Base-by-base conservation (phyloP, 2,888 invertebrate species). In the Chalcosyrphus nemorum region DNA sequence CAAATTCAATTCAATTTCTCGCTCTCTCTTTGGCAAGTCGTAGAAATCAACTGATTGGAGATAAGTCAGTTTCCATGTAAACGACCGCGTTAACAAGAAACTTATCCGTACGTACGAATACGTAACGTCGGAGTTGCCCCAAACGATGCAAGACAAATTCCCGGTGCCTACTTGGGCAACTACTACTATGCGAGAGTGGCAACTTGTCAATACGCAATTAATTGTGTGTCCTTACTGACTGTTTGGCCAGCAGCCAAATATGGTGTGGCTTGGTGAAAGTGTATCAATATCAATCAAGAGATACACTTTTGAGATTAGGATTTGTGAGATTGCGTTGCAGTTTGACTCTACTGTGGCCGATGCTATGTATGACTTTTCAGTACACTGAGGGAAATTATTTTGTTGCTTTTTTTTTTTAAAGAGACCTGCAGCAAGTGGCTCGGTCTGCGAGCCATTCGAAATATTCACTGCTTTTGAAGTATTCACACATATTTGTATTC, bases 171-270 rank as follows among this genome's bases (percentile, higher is more conserved):
- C 1, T 2, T 24, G 24, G 4, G 56, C 15, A 2, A 17, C 17
- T 54, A 29, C 54, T 11, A 38, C 38, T 38, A 38, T 61, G 61
- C 41, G 72, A 82, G 72, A 82, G 72, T 82, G 68, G 72, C 82
- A 72, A 72, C 82, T 78, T 82, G 82, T 82, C 82, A 82, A 82
- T 82, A 77, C 77, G 77, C 77, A 82, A 82, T 82, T 82, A 72
- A 82, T 82, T 72, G 78, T 82, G 82, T 74, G 78, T 82, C 82
- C 82, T 82, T 78, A 66, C 81, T 47, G 66, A 61, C 50, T 38
- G 27, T 71, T n/a, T 45, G 56, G 24, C 24, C 50, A 21, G 21
- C 47, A 19, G 17, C 77, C 72, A 66, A 72, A 78, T 72, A 78
- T 78, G 82, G 72, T 41, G 54, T 57, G 66, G 47, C 56, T 38